Base-by-base conservation (phyloP, 2,797 vertebrate species). In the Buphagus erythrorhynchus region DNA sequence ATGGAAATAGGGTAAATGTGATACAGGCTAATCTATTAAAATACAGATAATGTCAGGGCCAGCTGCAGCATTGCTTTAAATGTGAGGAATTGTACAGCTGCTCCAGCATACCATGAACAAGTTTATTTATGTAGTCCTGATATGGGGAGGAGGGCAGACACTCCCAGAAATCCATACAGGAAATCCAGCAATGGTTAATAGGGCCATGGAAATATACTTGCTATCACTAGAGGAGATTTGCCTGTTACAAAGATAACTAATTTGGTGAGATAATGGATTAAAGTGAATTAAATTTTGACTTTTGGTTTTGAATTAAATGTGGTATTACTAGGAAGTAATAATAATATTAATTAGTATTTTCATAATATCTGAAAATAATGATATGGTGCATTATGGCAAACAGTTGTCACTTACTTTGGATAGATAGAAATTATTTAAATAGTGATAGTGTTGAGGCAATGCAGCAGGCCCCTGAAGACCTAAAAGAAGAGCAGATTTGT, bases 51-150 rank as follows among this genome's bases (percentile, higher is more conserved):
- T 88, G 59, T 88, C 43, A 84, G 78, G 71, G 40, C 48, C 90
- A 93, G 49, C 65, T 91, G 79, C 45, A 81, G 14, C 55, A 24
- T 31, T 87, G 29, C 72, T 96, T 77, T 63, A 71, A 68, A 67
- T 67, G 78, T 46, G 42, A 79, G 48, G 93, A 95, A 92, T 59
- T 63, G 12, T 73, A 79, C 93, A 92, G 78, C 86, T 91, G 84
- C 21, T 94, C 13, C 29, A 91, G 52, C 63, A 80, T 91, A 26
- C 33, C 45, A 35, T 42, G 11, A 69, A 3, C 40, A 61, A 36
- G 55, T 91, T 89, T 96, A 71, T 89, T 91, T 93, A 55, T 62
- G 68, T 85, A 46, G 40, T 18, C 9, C 38, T 87, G 63, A 15
- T 63, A 45, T 8, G 28, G 36, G 63, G 19, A 91, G 63, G 31